phyloP scores from a whole-genome alignment of 2,113 vertebrate species.

The Rallus limicola region DNA sequence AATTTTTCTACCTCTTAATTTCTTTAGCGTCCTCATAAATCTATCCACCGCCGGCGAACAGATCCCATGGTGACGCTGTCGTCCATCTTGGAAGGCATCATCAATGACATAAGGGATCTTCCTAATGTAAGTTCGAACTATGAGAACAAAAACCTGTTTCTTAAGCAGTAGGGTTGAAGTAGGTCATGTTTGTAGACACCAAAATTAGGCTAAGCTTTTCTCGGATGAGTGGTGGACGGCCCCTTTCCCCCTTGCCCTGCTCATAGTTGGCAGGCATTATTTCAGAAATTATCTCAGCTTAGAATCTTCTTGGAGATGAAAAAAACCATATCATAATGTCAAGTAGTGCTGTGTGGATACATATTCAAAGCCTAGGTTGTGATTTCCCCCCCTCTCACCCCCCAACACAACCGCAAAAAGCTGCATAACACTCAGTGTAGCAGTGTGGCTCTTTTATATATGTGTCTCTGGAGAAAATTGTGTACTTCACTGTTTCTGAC shows the following conservation, averaged over 20 bases:
- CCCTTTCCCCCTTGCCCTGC: background rate
- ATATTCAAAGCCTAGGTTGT: background rate
- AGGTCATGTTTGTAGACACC: background rate
- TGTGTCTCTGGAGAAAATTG: background rate
- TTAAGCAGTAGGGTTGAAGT: background rate
- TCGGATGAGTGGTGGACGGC: background rate
- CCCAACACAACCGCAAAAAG: background rate
- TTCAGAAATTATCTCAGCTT: background rate
- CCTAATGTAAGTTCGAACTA: conserved; percentile 85
- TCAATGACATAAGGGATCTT: conserved; percentile 97
- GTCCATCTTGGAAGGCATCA: conserved; percentile 93
- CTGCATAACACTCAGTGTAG: background rate
- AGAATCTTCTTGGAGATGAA: background rate
- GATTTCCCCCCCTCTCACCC: fast-evolving
- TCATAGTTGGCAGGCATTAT: background rate
- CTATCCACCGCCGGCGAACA: conserved; percentile 94
- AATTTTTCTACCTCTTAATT: conserved; percentile 3
- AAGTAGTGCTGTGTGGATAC: background rate
- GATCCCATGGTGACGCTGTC: conserved; percentile 98
- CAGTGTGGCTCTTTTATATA: background rate
- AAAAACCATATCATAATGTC: background rate
- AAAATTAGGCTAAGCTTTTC: background rate
- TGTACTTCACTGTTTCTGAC: background rate
- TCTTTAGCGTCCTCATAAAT: conserved; percentile 93
- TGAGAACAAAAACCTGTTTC: background rate